These are phyloP conservation scores for Macrophya alboannulata DNA, from an alignment of 2,888 invertebrate genomes.

Conservation along the genomic window DNA sequence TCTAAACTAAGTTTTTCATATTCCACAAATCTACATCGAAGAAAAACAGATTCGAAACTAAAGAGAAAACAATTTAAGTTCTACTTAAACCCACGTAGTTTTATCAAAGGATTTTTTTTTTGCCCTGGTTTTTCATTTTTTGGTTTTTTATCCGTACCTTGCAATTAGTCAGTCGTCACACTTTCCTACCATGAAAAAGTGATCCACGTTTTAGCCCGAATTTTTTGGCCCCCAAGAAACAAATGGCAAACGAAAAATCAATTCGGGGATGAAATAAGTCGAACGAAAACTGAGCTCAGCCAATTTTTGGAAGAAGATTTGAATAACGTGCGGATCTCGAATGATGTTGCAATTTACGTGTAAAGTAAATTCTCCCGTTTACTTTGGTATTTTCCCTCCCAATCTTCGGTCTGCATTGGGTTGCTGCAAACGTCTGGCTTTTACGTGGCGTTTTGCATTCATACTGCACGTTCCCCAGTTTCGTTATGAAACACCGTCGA, in stretches of 20 bases:
- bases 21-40: conserved; percentile 17
- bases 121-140: background rate
- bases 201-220: background rate
- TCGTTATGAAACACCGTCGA: conserved; percentile 23
- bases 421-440: background rate
- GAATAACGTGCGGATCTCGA: background rate
- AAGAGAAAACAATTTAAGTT: conserved; percentile 26
- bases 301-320: background rate
- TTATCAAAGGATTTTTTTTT: background rate
- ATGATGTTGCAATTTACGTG: conserved; percentile 19
- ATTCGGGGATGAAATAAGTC: too few species aligned
- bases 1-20: conserved; percentile 1
- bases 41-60: background rate
- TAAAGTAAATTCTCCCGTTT: background rate
- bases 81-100: background rate
- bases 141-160: background rate
- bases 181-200: background rate
- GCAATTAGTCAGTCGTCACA: background rate
- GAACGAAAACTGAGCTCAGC: background rate
- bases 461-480: conserved; percentile 5
- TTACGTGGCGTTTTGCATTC: conserved; percentile 19
- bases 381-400: background rate
- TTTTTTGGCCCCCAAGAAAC: background rate
- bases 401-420: background rate
- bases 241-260: too few species aligned